phyloP scores from a whole-genome alignment of 2,113 vertebrate species.

The Neopipo cinnamomea region DNA sequence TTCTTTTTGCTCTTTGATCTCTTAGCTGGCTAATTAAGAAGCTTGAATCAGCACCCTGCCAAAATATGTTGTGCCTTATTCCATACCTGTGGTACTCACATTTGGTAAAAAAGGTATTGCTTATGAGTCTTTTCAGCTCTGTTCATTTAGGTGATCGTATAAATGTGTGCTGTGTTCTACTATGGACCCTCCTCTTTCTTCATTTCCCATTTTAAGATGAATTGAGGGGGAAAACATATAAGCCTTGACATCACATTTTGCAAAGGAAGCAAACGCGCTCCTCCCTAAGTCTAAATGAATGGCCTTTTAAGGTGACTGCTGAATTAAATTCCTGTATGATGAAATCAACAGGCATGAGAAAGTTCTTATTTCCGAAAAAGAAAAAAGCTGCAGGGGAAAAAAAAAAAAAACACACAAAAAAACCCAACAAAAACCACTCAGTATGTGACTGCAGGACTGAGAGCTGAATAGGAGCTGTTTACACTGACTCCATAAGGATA shows the following conservation, averaged over 20 bases:
- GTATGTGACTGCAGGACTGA: background rate
- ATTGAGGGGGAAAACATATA: background rate
- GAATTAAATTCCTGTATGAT: conserved; percentile 64
- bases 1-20: conserved; percentile 32
- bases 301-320: conserved; percentile 60
- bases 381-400: background rate
- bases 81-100: background rate
- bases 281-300: conserved; percentile 51
- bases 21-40: conserved; percentile 17
- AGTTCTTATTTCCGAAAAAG: conserved; percentile 15
- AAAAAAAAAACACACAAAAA: background rate
- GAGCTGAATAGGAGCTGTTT: conserved; percentile 23
- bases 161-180: background rate
- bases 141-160: background rate
- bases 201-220: conserved; percentile 11
- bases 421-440: background rate
- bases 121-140: background rate
- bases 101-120: background rate
- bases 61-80: background rate
- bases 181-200: background rate
- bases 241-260: conserved; percentile 32
- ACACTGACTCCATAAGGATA: conserved; percentile 38
- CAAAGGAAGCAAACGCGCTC: conserved; percentile 34
- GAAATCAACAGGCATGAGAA: conserved; percentile 36
- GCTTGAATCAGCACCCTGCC: background rate